Evolutionary conservation across 2,113 vertebrate species (phyloP).

Genomic region (Mixornis gularis): DNA sequence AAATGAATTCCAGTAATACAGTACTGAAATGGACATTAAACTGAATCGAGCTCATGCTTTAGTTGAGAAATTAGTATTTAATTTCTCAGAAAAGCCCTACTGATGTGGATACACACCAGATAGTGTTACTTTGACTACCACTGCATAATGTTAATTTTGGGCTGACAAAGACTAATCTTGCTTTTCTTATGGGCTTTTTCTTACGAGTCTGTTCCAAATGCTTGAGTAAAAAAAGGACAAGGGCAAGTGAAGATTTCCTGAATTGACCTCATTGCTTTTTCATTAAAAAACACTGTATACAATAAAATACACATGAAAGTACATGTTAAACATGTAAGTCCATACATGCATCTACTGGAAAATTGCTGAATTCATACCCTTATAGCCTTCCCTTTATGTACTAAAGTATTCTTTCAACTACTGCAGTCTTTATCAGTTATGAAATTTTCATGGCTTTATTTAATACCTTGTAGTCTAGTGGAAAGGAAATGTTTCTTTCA

Average conservation of each 20-base stretch:
- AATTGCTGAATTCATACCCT: conserved; percentile 31
- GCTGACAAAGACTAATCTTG: not conserved
- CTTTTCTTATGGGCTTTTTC: not conserved
- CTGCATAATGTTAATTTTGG: not conserved
- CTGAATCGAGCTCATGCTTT: not conserved
- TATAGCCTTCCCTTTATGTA: not conserved
- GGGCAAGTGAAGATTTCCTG: not conserved
- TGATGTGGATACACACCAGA: not conserved
- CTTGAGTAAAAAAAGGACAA: not conserved
- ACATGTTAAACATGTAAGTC: conserved; percentile 4
- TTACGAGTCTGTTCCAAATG: not conserved
- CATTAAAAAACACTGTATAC: not conserved
- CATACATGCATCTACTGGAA: not conserved
- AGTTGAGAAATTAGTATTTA: not conserved
- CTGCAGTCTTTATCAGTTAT: conserved; percentile 10
- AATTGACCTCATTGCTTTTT: not conserved
- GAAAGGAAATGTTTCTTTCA: conserved; percentile 48
- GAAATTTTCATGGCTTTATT: conserved; percentile 30
- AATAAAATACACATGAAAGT: conserved; percentile 16
- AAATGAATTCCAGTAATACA: not conserved
- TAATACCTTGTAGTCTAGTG: conserved; percentile 3
- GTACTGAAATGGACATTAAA: not conserved
- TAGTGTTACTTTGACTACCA: not conserved
- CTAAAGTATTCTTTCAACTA: conserved; percentile 31
- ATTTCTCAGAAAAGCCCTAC: not conserved